Base-by-base conservation (phyloP, 2,888 invertebrate genomes). In the Itoplectis maculator region DNA sequence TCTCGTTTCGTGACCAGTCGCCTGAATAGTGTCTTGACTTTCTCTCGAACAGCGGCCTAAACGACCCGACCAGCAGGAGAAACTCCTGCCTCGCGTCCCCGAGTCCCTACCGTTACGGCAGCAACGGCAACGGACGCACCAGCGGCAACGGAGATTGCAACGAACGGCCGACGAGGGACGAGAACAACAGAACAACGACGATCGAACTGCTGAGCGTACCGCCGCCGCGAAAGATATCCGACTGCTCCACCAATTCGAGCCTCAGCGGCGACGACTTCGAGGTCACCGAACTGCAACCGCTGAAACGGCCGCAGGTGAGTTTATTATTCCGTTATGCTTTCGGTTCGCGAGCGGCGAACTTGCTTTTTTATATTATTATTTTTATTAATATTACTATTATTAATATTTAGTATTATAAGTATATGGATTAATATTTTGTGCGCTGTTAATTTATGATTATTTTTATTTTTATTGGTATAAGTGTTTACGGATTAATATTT, bases 161-260 rank as follows among this genome's bases (percentile, higher is more conserved):
- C 51, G 70, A 76, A 56, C 79, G 11, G 69, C 59, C 5, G 42
- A 61, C 65, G 79, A 81, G 13, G 82, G 85, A 40, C 70, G 81
- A 81, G 18, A 84, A 82, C 13, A 88, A 87, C n/a, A n/a, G n/a
- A 29, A 29, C 29, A 61, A 61, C 63, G 13, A 87, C 85, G 45
- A 74, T 87, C 23, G 91, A 89, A 49, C 83, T 90, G 40, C 84
- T 92, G 51, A 87, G 90, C 75, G 89, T 92, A 68, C 92, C 92
- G 40, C 90, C 90, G 11, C 68, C 82, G 8, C 93, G 96, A 73
- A 96, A 96, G 89, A 93, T 94, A 76, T 96, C 97, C 0, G 96
- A 96, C 82, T 96, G 96, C 90, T 96, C 96, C 7, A 96, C 96
- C 2, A 96, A 96, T 88, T 96, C 96, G 9, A 96, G 96, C 66